Evolutionary conservation across 2,113 vertebrate species (phyloP), one percentile per base, ranked within the genome.

Genomic region (Pomatorhinus ruficollis): DNA sequence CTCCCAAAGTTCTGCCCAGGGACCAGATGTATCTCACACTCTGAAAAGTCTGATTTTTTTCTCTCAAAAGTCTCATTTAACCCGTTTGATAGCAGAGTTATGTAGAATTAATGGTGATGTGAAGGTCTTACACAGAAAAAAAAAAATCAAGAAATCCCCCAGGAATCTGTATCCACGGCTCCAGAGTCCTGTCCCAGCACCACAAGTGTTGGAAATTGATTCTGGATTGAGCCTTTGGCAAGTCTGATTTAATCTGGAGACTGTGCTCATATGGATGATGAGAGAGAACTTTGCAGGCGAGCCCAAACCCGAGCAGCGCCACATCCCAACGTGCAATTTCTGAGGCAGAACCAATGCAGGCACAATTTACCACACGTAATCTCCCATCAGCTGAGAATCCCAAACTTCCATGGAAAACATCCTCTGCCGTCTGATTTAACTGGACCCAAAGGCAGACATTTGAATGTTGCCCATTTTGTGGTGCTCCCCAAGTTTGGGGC

Each of bases 361-460:
- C 25, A 40, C 31, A 10, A 52, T 90, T 81, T 76, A 39, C 45
- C n/a, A 42, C 24, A 20, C 1, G 2, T 30, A 15, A 57, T 30
- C 49, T 86, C 71, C 24, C 50, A 39, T 42, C 57, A 45, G 10
- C 15, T 52, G 23, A n/a, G 82, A 79, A 72, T 40, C 53, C 70
- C 40, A 45, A 69, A 90, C 37, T 27, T 28, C 28, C 53, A 24
- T 1, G 3, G 33, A 59, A 77, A 93, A 63, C 24, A 22, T 40
- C 86, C 30, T 70, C 59, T 77, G 42, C 63, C 42, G 23, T 59
- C 64, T 47, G 60, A 28, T 74, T 92, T 63, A 14, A 60, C 20
- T 0, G 1, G 47, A 30, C 30, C 8, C 35, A 40, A 74, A 92
- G 37, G 27, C 54, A 53, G n/a, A 28, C 0, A 0, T 45, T 64